phyloP scores from a whole-genome alignment of 2,888 invertebrate genomes.

The Amblyjoppa fuscipennis region DNA sequence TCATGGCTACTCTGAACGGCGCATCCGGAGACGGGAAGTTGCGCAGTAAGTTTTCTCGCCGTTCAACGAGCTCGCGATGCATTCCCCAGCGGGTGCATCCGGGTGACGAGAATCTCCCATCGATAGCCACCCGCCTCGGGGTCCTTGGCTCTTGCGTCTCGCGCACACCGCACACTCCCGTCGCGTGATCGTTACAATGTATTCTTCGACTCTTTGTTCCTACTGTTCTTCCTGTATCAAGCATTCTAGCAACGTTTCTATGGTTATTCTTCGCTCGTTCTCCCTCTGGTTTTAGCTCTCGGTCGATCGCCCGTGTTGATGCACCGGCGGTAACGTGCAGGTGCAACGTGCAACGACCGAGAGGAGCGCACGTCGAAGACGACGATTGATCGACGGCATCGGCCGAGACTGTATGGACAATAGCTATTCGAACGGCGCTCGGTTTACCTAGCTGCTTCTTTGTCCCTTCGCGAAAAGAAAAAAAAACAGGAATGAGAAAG shows the following conservation, averaged over 20 bases:
- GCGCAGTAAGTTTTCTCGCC: conserved; percentile 2
- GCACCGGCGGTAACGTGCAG: conserved; percentile 37
- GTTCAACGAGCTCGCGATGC: conserved; percentile 19
- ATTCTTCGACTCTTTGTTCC: conserved; percentile 60
- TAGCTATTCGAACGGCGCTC: conserved; percentile 18
- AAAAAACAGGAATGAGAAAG: neutral
- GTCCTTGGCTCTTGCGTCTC: conserved; percentile 40
- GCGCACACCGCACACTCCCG: neutral
- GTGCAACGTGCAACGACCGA: conserved; percentile 51
- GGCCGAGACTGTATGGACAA: conserved; percentile 6
- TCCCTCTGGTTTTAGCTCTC: conserved; percentile 25
- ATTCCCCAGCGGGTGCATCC: conserved; percentile 34
- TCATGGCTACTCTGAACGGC: neutral
- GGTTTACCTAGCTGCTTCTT: conserved; percentile 25
- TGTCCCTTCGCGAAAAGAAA: conserved; percentile 1
- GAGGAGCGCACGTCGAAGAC: conserved; percentile 27
- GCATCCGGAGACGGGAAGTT: conserved; percentile 11
- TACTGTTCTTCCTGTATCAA: conserved; percentile 45
- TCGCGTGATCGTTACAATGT: conserved; percentile 59
- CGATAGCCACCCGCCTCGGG: conserved; percentile 42
- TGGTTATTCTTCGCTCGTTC: conserved; percentile 58
- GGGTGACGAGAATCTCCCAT: conserved; percentile 38
- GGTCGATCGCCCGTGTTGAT: conserved; percentile 32
- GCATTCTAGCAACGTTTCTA: conserved; percentile 60
- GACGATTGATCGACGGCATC: conserved; percentile 46